Base-by-base conservation (phyloP, 2,888 invertebrate species). In the Melinopterus prodromus region DNA sequence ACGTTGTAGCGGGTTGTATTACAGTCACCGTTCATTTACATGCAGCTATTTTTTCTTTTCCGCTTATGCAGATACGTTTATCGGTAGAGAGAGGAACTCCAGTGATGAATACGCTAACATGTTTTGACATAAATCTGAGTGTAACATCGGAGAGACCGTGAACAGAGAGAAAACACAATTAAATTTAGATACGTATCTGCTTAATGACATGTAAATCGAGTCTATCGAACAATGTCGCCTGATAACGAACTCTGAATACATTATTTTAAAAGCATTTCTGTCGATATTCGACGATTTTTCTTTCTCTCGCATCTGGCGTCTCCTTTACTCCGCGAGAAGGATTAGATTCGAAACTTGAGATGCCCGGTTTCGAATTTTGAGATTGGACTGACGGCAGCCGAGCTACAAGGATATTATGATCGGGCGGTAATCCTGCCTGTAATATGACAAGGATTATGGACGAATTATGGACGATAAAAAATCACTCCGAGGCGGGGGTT, bases 191-290 rank as follows among this genome's bases (percentile, higher is more conserved):
- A 77, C 77, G 76, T 79, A 79, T 79, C 79, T 77, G 72, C 69
- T 79, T 79, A 79, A 79, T 79, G 79, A 79, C 79, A 79, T 79
- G 79, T 77, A 79, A 79, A 79, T 79, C 77, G 77, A 79, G 79
- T 72, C 72, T 79, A 79, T 79, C 72, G 79, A 79, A 79, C 77
- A 74, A 74, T 74, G 74, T 74, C 74, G 74, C 35, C 74, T 35
- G 74, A 74, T 74, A 74, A 74, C 36, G 12, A 74, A 37, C 36
- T 35, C 36, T 26, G 74, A 74, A 74, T 74, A 74, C 35, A 74
- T 74, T 74, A 74, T 37, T 35, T 74, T 74, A 74, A 74, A 74
- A 74, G 74, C 74, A 35, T 74, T 74, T 74, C 37, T 36, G 53
- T 53, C 53, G 53, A 53, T 53, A 9, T 53, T 26, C 26, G 26